phyloP scores from a whole-genome alignment of 2,113 vertebrate species.

The Poecile atricapillus region DNA sequence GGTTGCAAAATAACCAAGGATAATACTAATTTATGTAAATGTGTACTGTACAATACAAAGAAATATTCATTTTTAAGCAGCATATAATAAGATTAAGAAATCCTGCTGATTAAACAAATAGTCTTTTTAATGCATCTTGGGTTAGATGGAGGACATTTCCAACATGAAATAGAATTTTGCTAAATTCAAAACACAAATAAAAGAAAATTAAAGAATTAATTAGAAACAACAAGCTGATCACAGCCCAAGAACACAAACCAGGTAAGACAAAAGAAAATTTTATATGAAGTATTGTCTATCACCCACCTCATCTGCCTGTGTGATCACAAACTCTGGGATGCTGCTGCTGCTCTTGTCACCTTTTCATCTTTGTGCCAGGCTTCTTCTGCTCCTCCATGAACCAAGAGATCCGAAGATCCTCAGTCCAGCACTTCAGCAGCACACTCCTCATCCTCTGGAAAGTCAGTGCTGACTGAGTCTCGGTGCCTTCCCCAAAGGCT shows the following conservation, averaged over 20 bases:
- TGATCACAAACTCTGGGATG: slow-evolving; percentile 70
- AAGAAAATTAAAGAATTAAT: slow-evolving; percentile 67
- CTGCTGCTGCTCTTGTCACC: slow-evolving; percentile 46
- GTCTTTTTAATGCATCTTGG: neutral
- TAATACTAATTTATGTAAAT: slow-evolving; percentile 50
- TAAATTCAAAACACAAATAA: slow-evolving; percentile 63
- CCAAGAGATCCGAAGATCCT: slow-evolving; percentile 46
- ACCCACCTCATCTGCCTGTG: slow-evolving; percentile 77
- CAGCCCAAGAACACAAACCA: slow-evolving; percentile 79
- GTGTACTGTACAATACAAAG: slow-evolving; percentile 12
- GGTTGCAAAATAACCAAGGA: slow-evolving; percentile 53
- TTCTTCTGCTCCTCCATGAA: slow-evolving; percentile 39
- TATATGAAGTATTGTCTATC: slow-evolving; percentile 81
- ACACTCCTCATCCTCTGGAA: neutral
- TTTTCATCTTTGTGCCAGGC: slow-evolving; percentile 68
- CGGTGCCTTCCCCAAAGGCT: slow-evolving; percentile 9
- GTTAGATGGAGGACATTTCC: neutral
- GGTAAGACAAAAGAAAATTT: slow-evolving; percentile 82
- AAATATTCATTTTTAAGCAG: slow-evolving; percentile 44
- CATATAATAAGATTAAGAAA: slow-evolving; percentile 53
- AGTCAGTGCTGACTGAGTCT: neutral
- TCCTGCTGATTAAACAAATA: slow-evolving; percentile 31
- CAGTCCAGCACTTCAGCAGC: slow-evolving; percentile 56
- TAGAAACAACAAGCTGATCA: slow-evolving; percentile 70
- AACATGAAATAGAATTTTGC: slow-evolving; percentile 61